Percentiles rank a stretch among this genome's conserved stretches.
Conservation (phyloP, 2,888 invertebrate genomes). For the Cremastinae sp. region DNA sequence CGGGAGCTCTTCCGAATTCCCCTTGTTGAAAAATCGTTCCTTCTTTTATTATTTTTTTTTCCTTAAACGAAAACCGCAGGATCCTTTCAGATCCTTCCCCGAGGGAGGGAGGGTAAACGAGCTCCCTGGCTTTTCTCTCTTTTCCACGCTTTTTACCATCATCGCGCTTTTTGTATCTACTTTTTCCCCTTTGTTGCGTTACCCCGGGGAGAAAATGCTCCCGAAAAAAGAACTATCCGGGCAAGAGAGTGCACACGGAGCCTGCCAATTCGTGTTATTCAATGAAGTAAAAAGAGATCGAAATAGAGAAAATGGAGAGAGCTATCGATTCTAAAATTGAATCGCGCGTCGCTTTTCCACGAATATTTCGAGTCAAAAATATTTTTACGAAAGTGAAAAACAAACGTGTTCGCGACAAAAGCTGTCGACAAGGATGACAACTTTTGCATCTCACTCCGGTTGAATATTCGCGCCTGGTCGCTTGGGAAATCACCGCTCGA, state of each 20-base stretch:
- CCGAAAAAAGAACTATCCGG: constrained; percentile 10
- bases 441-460: too few species aligned
- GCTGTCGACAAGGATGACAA: too few species aligned
- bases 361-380: too few species aligned
- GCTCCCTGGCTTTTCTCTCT: constrained; percentile 3
- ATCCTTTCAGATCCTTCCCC: constrained; percentile 37
- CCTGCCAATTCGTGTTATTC: constrained; percentile 32
- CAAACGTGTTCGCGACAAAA: too few species aligned
- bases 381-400: constrained; percentile 74
- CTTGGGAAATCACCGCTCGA: constrained; percentile 75
- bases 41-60: constrained; percentile 6
- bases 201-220: constrained; percentile 6
- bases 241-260: constrained; percentile 4
- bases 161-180: background rate
- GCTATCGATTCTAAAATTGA: constrained; percentile 57
- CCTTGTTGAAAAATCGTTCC: background rate
- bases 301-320: background rate
- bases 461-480: constrained; percentile 59
- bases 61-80: constrained; percentile 23
- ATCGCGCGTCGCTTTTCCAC: constrained; percentile 59
- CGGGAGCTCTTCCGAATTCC: constrained; percentile 1
- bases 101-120: constrained; percentile 35
- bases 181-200: constrained; percentile 15
- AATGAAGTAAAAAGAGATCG: constrained; percentile 23
- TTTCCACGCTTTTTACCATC: background rate